A percentile compares a stretch with the other conserved stretches of the same genome.
These are phyloP conservation scores for Stictonetta naevosa DNA, from an alignment of 2,113 vertebrate genomes.

Conservation along the genomic window DNA sequence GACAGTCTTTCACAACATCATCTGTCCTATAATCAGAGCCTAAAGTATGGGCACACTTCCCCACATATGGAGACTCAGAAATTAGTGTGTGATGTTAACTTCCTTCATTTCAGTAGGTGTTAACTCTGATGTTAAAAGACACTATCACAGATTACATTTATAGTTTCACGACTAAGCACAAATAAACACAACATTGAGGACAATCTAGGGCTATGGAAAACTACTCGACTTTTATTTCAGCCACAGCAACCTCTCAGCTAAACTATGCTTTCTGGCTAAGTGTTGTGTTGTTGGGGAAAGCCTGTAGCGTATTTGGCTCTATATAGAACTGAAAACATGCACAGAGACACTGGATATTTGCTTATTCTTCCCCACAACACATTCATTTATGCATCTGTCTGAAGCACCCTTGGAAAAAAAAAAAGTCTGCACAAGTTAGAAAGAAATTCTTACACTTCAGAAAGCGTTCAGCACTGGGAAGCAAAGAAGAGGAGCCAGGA, in stretches of 20 bases:
- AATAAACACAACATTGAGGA: neutral
- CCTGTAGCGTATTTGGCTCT: neutral
- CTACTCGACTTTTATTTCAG: neutral
- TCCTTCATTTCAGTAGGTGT: neutral
- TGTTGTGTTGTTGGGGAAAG: neutral
- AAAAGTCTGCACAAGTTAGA: neutral
- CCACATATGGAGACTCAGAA: neutral
- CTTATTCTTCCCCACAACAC: neutral
- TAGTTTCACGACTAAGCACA: neutral
- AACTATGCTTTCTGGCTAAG: neutral
- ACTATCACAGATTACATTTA: neutral
- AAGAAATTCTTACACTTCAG: conserved; percentile 16
- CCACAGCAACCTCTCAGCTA: neutral
- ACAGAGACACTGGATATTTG: neutral
- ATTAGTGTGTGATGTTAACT: neutral
- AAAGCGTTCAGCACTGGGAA: neutral
- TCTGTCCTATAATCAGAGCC: neutral
- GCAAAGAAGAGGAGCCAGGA: neutral
- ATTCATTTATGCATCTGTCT: neutral
- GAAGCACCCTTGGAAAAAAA: neutral
- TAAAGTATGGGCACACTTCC: neutral
- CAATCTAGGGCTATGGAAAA: neutral
- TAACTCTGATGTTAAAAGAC: neutral
- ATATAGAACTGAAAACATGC: neutral
- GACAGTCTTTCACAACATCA: neutral